A percentile compares a stretch with the other conserved stretches of the same genome.
phyloP scores from a whole-genome alignment of 2,113 vertebrate genomes.

The Ahaetulla prasina region DNA sequence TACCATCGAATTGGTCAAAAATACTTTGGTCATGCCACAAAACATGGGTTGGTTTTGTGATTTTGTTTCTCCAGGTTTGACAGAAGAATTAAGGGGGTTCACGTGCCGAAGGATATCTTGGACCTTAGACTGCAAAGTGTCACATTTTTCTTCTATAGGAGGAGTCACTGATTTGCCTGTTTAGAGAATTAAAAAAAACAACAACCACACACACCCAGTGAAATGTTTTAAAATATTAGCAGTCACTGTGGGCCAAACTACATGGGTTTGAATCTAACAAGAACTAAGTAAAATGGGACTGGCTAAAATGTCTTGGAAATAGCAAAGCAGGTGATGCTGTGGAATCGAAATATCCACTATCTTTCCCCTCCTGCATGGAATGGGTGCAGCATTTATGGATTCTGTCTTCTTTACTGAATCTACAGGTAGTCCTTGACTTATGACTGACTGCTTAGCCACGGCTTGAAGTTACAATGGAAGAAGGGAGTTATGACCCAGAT shows the following conservation, averaged over 20 bases:
- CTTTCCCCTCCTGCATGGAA: neutral
- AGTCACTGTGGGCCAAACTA: neutral
- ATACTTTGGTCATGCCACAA: conserved; percentile 90
- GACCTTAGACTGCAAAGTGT: conserved; percentile 43
- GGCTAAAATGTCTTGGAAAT: neutral
- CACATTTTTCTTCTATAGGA: neutral
- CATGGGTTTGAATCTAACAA: neutral
- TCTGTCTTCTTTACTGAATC: neutral
- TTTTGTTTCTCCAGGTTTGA: conserved; percentile 23
- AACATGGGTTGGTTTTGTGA: conserved; percentile 62
- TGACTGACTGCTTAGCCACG: neutral
- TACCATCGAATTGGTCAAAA: conserved; percentile 83
- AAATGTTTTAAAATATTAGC: neutral
- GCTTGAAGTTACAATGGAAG: neutral
- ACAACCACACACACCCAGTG: too few species aligned
- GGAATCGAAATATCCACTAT: neutral
- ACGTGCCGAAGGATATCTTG: conserved; percentile 67
- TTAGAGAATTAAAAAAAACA: neutral
- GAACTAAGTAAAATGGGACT: neutral
- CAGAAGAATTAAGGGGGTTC: neutral
- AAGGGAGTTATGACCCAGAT: neutral
- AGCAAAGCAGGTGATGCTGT: neutral
- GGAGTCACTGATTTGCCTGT: conserved; percentile 41
- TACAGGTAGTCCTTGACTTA: neutral
- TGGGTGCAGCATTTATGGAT: neutral